Evolutionary conservation across 2,113 vertebrate genomes (phyloP).

Genomic region (Bombycilla garrulus): DNA sequence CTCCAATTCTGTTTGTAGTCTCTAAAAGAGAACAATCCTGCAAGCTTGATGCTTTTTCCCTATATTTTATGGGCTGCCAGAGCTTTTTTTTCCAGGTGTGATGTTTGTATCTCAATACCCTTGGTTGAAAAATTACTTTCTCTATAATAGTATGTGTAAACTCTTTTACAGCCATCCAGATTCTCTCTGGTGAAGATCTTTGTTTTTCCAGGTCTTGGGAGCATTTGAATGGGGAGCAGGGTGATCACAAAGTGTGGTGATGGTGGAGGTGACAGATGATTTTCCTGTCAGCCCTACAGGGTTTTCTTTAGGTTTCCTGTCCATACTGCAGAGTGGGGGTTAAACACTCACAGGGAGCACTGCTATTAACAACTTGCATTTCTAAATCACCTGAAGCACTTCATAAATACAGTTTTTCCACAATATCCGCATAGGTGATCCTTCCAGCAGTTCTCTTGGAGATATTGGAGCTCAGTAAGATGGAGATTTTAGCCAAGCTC

Average conservation of each 20-base stretch:
- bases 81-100: neutral
- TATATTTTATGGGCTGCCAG: neutral
- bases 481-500: neutral
- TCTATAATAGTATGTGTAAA: neutral
- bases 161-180: neutral
- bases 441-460: neutral
- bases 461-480: neutral
- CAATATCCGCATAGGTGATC: neutral
- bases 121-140: neutral
- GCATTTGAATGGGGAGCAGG: neutral
- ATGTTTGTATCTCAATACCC: neutral
- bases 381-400: neutral
- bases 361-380: neutral
- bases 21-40: constrained; percentile 19
- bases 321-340: neutral
- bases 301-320: neutral
- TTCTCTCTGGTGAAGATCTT: neutral
- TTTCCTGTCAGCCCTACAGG: neutral
- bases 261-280: neutral
- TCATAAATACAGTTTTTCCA: neutral
- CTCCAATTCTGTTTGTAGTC: constrained; percentile 45
- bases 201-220: neutral
- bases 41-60: neutral
- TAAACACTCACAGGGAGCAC: neutral
- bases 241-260: neutral